Base-by-base conservation (phyloP, 2,797 vertebrate species). In the Spea hammondii region DNA sequence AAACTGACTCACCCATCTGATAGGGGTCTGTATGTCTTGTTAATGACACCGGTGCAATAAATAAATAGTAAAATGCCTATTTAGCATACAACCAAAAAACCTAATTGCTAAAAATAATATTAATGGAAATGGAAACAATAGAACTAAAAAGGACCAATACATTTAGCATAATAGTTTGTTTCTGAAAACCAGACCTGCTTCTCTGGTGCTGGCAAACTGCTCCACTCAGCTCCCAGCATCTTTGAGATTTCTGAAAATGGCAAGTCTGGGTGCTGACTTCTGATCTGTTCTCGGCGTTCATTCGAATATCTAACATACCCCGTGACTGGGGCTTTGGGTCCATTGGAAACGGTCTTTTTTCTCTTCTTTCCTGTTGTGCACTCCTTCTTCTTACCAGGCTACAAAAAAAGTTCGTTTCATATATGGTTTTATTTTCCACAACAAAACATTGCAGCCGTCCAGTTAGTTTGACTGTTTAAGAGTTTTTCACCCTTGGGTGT, bases 321-420 rank as follows among this genome's bases (percentile, higher is more conserved):
- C 0, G 97, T 99, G 54, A 99, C 96, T 0, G 97, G 97, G 1
- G 97, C 96, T 84, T 99, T 99, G 13, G 97, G 97, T n/a, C 97
- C 97, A 0, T 98, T 98, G 4, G 97, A 97, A 5, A 99, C 90
- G 32, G 99, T 94, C 92, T 98, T 99, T 93, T 99, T 99, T 79
- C 97, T 93, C 88, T 99, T 99, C 91, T 98, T 99, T 65, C 97
- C 97, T 83, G 99, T 99, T 0, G 97, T 97, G 97, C 97, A 99
- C 47, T 97, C 97, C 65, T 97, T 93, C 85, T 99, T 99, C 91
- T 97, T 99, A 79, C 93, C 94, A 0, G 97, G 96, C 94, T 98
- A 88, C 13, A 62, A 65, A 8, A 67, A 14, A 32, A 32, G 32
- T 32, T 32, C 1, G 32, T 32, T 32, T 32, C 1, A 32, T 32